These are phyloP conservation scores for Neoscelio sp. DNA, from an alignment of 2,888 invertebrate species.

Conservation along the genomic window DNA sequence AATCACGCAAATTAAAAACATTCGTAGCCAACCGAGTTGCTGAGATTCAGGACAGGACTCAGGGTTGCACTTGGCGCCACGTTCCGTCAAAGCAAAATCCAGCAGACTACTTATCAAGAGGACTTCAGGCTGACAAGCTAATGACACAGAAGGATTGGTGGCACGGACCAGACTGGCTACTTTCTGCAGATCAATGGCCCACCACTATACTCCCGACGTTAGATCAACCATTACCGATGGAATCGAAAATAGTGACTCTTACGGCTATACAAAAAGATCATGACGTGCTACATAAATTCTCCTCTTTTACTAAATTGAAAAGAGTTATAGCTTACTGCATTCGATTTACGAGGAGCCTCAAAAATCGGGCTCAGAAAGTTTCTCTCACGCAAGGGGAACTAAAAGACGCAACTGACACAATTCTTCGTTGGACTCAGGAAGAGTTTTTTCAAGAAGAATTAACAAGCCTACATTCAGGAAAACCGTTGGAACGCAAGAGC, in stretches of 20 bases:
- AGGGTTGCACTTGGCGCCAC: background rate
- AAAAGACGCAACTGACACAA: background rate
- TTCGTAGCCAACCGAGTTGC: conserved; percentile 12
- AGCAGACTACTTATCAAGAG: background rate
- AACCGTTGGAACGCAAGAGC: background rate
- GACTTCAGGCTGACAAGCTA: background rate
- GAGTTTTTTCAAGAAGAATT: background rate
- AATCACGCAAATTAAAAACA: conserved; percentile 3
- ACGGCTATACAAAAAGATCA: too few relatives aligned
- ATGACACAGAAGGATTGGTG: background rate
- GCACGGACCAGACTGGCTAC: background rate
- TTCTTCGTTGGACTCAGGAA: conserved; percentile 3
- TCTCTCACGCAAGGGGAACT: background rate
- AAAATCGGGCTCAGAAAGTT: too few relatives aligned
- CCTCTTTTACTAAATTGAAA: background rate
- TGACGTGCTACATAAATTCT: background rate
- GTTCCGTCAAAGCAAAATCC: background rate
- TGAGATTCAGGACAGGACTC: background rate
- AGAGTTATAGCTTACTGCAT: background rate
- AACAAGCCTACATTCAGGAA: background rate
- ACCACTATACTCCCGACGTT: background rate
- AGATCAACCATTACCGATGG: too few relatives aligned
- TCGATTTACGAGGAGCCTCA: background rate
- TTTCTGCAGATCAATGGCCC: background rate
- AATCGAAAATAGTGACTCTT: too few relatives aligned